Percentiles rank a stretch among this genome's conserved stretches.
phyloP scores from a whole-genome alignment of 2,113 vertebrate species.

The Microcebus griseorufus region DNA sequence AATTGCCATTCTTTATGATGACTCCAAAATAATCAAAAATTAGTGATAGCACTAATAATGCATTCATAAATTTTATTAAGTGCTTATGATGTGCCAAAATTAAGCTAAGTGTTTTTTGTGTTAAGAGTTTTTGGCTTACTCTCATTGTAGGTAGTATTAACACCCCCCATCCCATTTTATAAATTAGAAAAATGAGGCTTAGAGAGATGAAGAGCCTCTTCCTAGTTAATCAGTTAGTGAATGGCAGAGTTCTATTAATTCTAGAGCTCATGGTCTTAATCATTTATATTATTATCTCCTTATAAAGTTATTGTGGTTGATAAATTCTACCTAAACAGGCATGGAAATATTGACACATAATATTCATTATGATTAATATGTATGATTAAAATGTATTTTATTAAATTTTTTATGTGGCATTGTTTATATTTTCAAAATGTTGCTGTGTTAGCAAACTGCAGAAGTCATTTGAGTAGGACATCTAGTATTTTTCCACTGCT shows the following conservation, averaged over 20 bases:
- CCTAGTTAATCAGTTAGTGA: neutral
- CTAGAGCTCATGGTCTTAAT: neutral
- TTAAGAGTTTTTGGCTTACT: neutral
- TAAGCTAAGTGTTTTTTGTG: neutral
- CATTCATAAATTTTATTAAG: neutral
- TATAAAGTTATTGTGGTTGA: neutral
- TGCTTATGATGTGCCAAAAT: neutral
- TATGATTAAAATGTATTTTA: neutral
- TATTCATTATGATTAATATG: neutral
- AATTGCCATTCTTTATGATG: neutral
- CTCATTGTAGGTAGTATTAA: neutral
- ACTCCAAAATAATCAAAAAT: neutral
- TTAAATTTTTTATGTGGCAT: neutral
- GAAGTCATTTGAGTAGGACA: neutral
- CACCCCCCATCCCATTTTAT: neutral
- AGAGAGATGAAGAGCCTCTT: neutral
- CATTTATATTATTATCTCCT: neutral
- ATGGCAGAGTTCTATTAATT: neutral
- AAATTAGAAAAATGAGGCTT: neutral
- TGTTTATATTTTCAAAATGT: neutral
- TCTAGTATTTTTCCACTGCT: neutral
- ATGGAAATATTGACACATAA: neutral
- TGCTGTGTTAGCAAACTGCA: neutral
- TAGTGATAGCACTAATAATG: neutral
- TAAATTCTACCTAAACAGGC: neutral